Percentiles rank a stretch among this genome's conserved stretches.
Conservation (phyloP, 2,888 invertebrate genomes). For the Ferrisia virgata region DNA sequence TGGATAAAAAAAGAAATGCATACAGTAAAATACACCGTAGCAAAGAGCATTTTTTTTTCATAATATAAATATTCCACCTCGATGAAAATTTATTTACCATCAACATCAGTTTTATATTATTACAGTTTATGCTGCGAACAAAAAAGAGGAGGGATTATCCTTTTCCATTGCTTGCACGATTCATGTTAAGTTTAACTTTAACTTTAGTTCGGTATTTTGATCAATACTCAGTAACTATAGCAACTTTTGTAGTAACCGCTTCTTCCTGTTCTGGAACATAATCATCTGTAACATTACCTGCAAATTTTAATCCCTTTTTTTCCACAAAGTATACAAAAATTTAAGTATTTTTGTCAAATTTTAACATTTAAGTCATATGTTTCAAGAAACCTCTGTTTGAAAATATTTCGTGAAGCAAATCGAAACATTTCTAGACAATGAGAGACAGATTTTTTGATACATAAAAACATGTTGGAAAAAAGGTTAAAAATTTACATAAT, state of each 20-base stretch:
- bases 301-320: slow-evolving; percentile 38
- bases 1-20: too few species aligned
- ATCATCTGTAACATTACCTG: slow-evolving; percentile 42
- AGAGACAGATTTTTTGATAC: not conserved
- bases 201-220: slow-evolving; percentile 40
- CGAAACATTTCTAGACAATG: not conserved
- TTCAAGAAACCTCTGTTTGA: not conserved
- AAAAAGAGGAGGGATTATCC: slow-evolving; percentile 35
- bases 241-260: slow-evolving; percentile 40
- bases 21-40: not conserved
- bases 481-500: not conserved
- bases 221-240: slow-evolving; percentile 42
- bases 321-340: slow-evolving; percentile 17
- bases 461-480: not conserved
- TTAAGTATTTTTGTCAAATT: not conserved
- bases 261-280: slow-evolving; percentile 39
- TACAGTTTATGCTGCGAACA: not conserved
- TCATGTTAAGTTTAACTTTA: slow-evolving; percentile 36
- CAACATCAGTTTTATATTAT: slow-evolving; percentile 9
- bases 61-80: not conserved
- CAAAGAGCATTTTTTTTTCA: not conserved
- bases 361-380: not conserved
- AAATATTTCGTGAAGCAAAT: not conserved
- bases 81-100: slow-evolving; percentile 10
- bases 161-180: not conserved